Evolutionary conservation across 92 coral and sea anemone genomes (phyloP).

Genomic region (Metridium senile): DNA sequence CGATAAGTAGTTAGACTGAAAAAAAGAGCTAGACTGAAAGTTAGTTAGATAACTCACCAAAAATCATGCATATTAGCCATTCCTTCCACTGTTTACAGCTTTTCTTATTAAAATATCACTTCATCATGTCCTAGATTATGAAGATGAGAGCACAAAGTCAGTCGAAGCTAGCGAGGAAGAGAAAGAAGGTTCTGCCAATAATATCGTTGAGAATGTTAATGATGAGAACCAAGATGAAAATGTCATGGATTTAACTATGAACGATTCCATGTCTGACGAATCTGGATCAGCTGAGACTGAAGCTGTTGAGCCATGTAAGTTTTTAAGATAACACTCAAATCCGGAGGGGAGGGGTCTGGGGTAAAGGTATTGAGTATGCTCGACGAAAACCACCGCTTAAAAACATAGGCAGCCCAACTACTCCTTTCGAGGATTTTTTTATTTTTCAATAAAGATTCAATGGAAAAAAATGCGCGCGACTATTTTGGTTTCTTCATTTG

Average conservation of each 20-base stretch:
- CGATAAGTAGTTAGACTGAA: too few species aligned
- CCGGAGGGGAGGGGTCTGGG: too few species aligned
- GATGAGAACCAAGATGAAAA: background rate
- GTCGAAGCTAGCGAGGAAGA: constrained; percentile 28
- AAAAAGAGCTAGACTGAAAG: too few species aligned
- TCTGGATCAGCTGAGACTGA: constrained; percentile 1
- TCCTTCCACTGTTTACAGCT: background rate
- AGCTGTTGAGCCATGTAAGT: background rate
- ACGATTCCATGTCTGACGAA: background rate
- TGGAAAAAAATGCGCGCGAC: too few species aligned
- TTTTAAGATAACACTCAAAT: too few species aligned
- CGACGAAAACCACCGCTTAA: too few species aligned
- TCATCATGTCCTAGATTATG: background rate
- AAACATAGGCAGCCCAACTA: too few species aligned
- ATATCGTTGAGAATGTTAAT: background rate
- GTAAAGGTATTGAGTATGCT: too few species aligned
- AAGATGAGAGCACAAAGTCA: constrained; percentile 18
- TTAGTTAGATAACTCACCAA: too few species aligned
- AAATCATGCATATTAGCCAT: background rate
- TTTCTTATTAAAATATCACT: background rate
- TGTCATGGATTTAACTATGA: background rate
- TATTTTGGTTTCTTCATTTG: too few species aligned
- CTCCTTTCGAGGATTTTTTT: too few species aligned
- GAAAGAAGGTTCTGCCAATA: constrained; percentile 20
- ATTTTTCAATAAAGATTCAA: too few species aligned